Evolutionary conservation across 2,797 vertebrate genomes (phyloP), one percentile per base, ranked within the genome.

Genomic region (Danio albolineatus): DNA sequence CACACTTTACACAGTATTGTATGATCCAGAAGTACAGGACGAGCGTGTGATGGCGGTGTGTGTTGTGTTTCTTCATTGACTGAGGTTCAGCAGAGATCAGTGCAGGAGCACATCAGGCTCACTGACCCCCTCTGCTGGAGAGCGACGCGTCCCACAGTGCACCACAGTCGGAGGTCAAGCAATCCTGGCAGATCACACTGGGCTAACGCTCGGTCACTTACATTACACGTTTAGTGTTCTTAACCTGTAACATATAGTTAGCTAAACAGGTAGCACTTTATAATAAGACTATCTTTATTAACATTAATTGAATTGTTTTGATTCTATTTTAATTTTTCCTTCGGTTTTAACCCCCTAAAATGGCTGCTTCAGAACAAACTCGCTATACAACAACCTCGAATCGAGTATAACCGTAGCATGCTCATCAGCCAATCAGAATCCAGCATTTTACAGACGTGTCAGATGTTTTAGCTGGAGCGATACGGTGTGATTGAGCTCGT

Each of bases 101-200:
- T 64, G 54, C 65, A 53, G 16, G 49, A 39, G 76, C 57, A 87
- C 88, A 82, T 85, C 73, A 90, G 84, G 88, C 91, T 85, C 80
- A 84, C 88, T 88, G 90, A 90, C 92, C 79, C 93, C 93, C 92
- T 93, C 94, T 95, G 91, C 91, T 94, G 94, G 94, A 82, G 21
- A 62, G 76, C 49, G 60, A 43, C 28, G 7, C 36, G 5, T 54
- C 67, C 36, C 1, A 14, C 17, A 28, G 28, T 28, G 28, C 28
- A 28, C 28, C 28, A 28, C 28, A 28, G 3, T 1, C 28, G 28
- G 28, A 28, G 28, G 28, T 28, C 28, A 28, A 28, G 28, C 3
- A 28, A 28, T 28, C 28, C 28, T 28, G 28, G 1, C 28, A 28
- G 3, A 28, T 28, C 28, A 28, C 28, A 28, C 3, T 28, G 28